Conservation (phyloP, 1,140 invertebrate species). For the Drosophila pseudoobscura region DNA sequence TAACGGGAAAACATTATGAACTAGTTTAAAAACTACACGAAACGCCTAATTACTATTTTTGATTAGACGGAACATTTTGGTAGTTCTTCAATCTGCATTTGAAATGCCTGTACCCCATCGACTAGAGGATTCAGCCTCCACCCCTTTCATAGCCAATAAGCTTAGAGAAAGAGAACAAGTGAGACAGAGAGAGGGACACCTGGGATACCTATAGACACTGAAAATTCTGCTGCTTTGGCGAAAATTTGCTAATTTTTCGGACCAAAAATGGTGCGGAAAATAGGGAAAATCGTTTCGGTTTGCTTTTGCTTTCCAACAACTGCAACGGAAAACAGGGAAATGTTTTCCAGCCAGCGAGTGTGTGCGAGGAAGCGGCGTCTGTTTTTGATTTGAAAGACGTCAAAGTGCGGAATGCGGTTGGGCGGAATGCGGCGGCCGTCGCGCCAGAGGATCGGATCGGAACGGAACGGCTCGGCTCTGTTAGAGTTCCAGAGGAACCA, state of each 20-base stretch:
- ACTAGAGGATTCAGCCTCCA: background rate
- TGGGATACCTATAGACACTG: too few species aligned
- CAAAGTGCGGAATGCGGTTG: conserved; percentile 30
- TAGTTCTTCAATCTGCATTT: background rate
- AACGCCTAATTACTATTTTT: background rate
- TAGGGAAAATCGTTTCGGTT: conserved; percentile 32
- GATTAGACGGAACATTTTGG: background rate
- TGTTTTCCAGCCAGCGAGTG: background rate
- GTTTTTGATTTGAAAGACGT: conserved; percentile 54
- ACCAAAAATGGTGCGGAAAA: conserved; percentile 18
- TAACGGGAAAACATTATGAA: background rate
- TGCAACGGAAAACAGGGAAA: conserved; percentile 11
- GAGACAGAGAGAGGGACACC: background rate
- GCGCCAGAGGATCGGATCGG: background rate
- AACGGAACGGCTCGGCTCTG: background rate
- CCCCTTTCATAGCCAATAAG: background rate
- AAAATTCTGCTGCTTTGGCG: conserved; percentile 8
- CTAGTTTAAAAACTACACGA: background rate
- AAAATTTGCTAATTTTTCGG: conserved; percentile 22
- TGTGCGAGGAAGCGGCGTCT: conserved; percentile 22
- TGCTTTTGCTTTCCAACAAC: background rate
- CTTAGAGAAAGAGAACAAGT: background rate
- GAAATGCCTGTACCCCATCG: background rate
- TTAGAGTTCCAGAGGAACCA: conserved; percentile 9
- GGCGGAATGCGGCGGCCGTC: background rate